Evolutionary conservation across 2,888 invertebrate genomes (phyloP), one percentile per base, ranked within the genome.

Genomic region (Dryocosmus kuriphilus): DNA sequence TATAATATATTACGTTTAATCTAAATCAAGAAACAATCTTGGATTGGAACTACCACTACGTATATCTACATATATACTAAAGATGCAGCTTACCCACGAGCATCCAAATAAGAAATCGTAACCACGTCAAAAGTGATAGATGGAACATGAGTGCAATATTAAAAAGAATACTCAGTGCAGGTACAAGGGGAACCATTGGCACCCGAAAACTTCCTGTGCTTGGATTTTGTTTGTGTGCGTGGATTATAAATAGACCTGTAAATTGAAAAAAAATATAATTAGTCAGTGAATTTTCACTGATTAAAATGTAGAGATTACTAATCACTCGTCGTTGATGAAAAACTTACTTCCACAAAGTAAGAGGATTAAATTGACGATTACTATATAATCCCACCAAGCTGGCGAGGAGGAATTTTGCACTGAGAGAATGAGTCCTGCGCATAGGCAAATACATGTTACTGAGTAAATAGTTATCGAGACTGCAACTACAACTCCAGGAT

Each of bases 61-160:
- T n/a, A n/a, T n/a, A n/a, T n/a, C n/a, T n/a, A n/a, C n/a, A n/a
- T n/a, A n/a, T n/a, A n/a, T n/a, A n/a, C n/a, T 1, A 9, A 38
- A 38, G 11, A 38, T 19, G 0, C 6, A n/a, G 80, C 93, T 92
- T 91, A 94, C 97, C 97, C 77, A 97, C 90, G 61, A 95, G 94
- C 94, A 97, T 97, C 97, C 97, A 97, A 65, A 97, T 95, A 84
- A 96, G 94, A 89, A 97, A 97, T 57, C 97, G 93, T 8, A 96
- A 92, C 97, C 97, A 97, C 0, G 97, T 97, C 24, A 96, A 92
- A 0, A 94, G 93, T 83, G 96, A 96, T 75, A 97, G 92, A 86
- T 97, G 96, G 38, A 96, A 94, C 96, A 97, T 97, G 76, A 97
- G 93, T 83, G 95, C 95, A 6, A 97, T 94, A 88, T 97, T 97